Conservation (phyloP, 2,888 invertebrate species). For the Electrophaes corylata region DNA sequence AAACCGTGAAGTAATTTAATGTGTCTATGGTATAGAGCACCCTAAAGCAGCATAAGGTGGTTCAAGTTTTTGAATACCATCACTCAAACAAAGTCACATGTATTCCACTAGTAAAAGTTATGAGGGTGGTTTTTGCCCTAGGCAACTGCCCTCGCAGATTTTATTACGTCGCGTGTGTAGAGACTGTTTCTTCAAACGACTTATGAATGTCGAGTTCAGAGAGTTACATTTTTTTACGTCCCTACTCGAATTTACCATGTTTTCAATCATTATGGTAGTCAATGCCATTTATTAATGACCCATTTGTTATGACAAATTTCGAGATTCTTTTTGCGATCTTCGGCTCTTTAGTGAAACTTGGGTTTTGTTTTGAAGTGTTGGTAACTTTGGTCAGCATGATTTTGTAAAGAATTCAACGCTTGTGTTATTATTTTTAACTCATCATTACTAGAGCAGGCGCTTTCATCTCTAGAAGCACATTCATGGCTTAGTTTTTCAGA, state of each 20-base stretch:
- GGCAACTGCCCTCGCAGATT: slow-evolving; percentile 11
- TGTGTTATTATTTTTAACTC: slow-evolving; percentile 1
- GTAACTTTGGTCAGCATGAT: not conserved
- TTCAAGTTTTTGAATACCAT: no score
- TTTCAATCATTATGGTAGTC: slow-evolving; percentile 5
- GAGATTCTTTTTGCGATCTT: slow-evolving; percentile 1
- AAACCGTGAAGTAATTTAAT: no score
- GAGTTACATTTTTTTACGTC: slow-evolving; percentile 34
- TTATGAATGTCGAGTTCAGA: slow-evolving; percentile 29
- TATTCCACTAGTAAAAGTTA: not conserved
- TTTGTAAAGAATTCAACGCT: not conserved
- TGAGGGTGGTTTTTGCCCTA: slow-evolving; percentile 4
- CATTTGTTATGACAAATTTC: not conserved
- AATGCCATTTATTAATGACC: not conserved
- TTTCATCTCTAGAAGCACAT: not conserved
- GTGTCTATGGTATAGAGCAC: no score
- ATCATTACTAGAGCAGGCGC: not conserved
- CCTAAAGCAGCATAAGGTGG: no score
- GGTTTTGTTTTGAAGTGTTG: slow-evolving; percentile 1
- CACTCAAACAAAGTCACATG: not conserved
- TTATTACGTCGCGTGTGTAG: slow-evolving; percentile 29
- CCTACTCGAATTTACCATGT: slow-evolving; percentile 25
- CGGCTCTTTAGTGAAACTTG: not conserved
- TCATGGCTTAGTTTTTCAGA: slow-evolving; percentile 1
- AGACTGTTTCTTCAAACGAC: slow-evolving; percentile 29